Percentiles rank a stretch among this genome's conserved stretches.
Evolutionary conservation across 2,797 vertebrate genomes (phyloP).

Genomic region (Austrolebias charrua): DNA sequence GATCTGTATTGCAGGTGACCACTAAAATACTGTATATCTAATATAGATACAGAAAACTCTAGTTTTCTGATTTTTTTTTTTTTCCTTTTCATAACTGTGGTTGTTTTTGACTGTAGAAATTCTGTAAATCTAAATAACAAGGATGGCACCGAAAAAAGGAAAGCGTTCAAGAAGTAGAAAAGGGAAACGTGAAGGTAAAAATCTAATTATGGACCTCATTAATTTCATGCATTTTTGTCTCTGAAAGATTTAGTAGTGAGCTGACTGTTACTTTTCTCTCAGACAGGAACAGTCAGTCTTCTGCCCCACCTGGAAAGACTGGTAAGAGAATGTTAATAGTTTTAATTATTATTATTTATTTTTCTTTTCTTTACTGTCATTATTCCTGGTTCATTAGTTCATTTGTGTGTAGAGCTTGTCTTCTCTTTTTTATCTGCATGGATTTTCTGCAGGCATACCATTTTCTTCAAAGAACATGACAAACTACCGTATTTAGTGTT

Average conservation of each 20-base stretch:
- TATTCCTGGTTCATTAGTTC: neutral
- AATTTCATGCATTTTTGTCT: conserved; percentile 4
- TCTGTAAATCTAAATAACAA: conserved; percentile 20
- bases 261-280: conserved; percentile 15
- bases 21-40: no score
- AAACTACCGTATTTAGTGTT: no score
- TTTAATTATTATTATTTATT: no score
- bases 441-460: no score
- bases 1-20: no score
- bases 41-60: no score
- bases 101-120: neutral
- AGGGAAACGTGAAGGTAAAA: conserved; percentile 51
- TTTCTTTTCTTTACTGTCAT: neutral
- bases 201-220: neutral
- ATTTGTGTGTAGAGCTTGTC: no score
- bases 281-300: conserved; percentile 47
- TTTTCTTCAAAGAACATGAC: no score
- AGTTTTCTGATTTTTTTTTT: neutral
- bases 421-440: no score
- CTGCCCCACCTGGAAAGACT: conserved; percentile 17
- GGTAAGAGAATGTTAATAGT: conserved; percentile 30
- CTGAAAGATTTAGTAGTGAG: neutral
- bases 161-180: conserved; percentile 43
- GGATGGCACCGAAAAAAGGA: conserved; percentile 63
- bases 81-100: neutral